Evolutionary conservation across 2,797 vertebrate species (phyloP).

Genomic region (Lutjanus argentimaculatus): DNA sequence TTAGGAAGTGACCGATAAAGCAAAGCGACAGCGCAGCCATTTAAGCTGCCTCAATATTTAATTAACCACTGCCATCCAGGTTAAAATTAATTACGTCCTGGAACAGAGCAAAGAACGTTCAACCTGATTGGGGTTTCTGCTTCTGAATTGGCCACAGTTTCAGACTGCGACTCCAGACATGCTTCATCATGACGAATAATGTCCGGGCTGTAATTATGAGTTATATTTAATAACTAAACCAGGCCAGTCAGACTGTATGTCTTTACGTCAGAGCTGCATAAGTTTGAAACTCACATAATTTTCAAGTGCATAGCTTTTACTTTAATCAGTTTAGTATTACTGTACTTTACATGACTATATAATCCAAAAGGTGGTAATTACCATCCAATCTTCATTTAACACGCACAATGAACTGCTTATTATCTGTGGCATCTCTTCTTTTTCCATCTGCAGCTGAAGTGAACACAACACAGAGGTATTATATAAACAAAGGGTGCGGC

Average conservation of each 20-base stretch:
- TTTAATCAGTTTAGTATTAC: background rate
- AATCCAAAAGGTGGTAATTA: slow-evolving; percentile 1
- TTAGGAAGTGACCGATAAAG: slow-evolving; percentile 63
- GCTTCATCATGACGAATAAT: slow-evolving; percentile 21
- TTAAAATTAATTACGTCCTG: slow-evolving; percentile 72
- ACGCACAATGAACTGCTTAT: background rate
- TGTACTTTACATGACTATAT: background rate
- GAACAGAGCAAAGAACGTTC: slow-evolving; percentile 40
- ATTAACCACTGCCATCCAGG: slow-evolving; percentile 72
- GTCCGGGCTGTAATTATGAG: slow-evolving; percentile 33
- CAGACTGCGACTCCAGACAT: slow-evolving; percentile 4
- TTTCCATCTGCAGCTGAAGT: background rate
- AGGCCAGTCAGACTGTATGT: slow-evolving; percentile 27
- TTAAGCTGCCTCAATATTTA: slow-evolving; percentile 76
- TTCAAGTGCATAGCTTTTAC: background rate
- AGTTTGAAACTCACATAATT: background rate
- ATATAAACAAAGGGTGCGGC: background rate
- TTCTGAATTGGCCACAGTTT: slow-evolving; percentile 45
- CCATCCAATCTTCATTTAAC: slow-evolving; percentile 5
- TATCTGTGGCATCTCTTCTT: background rate
- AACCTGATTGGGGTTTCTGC: slow-evolving; percentile 41
- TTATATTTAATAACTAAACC: slow-evolving; percentile 11
- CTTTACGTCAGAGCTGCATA: slow-evolving; percentile 1
- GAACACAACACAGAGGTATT: background rate
- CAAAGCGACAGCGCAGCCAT: slow-evolving; percentile 50